Evolutionary conservation across 2,888 invertebrate genomes (phyloP).

Genomic region (Sericinus montela): DNA sequence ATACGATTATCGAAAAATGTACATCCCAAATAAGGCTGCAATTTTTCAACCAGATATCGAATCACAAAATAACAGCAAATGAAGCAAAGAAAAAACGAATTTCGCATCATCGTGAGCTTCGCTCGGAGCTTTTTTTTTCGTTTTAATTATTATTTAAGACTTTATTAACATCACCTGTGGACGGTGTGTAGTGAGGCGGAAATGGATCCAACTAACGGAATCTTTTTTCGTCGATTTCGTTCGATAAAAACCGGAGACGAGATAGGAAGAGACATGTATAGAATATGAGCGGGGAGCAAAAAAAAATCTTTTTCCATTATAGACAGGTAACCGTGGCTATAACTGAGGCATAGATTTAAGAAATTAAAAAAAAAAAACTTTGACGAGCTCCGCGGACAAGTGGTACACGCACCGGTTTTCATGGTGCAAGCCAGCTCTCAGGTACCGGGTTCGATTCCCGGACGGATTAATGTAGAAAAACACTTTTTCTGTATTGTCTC

Average conservation of each 20-base stretch:
- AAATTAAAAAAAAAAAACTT: not conserved
- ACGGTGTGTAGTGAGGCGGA: slow-evolving; percentile 69
- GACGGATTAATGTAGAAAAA: too few species aligned
- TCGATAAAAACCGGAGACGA: slow-evolving; percentile 63
- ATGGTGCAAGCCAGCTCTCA: too few species aligned
- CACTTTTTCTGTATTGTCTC: too few species aligned
- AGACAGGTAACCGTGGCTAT: slow-evolving; percentile 17
- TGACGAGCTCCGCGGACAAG: too few species aligned
- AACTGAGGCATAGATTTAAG: not conserved
- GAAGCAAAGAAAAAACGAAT: slow-evolving; percentile 45
- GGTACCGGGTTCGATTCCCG: too few species aligned
- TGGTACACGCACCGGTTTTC: too few species aligned
- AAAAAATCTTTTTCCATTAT: slow-evolving; percentile 41
- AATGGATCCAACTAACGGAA: slow-evolving; percentile 72
- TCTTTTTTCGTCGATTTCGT: slow-evolving; percentile 51
- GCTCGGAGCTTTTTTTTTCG: slow-evolving; percentile 39
- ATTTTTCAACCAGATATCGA: slow-evolving; percentile 1
- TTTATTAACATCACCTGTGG: slow-evolving; percentile 68
- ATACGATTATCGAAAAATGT: not conserved
- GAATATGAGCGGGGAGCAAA: slow-evolving; percentile 51
- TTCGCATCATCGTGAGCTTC: slow-evolving; percentile 56
- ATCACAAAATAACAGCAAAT: slow-evolving; percentile 44
- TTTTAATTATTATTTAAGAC: slow-evolving; percentile 67
- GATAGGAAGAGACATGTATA: slow-evolving; percentile 65
- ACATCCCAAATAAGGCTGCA: slow-evolving; percentile 13